Base-by-base conservation (phyloP, 23 tunicate species). In the Ciona savignyi region DNA sequence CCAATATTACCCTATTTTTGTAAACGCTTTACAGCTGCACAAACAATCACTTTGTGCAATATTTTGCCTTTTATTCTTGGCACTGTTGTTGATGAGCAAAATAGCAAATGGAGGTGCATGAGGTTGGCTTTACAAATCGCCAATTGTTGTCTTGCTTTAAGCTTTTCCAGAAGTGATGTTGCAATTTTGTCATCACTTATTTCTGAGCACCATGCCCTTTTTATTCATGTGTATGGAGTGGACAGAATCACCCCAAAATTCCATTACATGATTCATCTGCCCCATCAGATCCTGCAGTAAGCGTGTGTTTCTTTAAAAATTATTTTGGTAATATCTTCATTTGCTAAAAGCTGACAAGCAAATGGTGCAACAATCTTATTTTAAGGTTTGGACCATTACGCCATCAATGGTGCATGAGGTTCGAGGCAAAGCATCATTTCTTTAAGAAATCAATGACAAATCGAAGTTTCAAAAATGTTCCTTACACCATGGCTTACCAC, bases 31-130 rank as follows among this genome's bases (percentile, higher is more conserved):
- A 29, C 25, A 66, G 70, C 70, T 66, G 70, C 70, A 21, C 70
- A 66, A 66, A 66, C 70, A 66, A 66, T 27, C 1, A 66, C 70
- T 19, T 66, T 66, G 70, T 66, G 70, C 70, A 66, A 66, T 26
- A 25, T 66, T 29, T 34, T 66, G 15, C 70, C 70, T 29, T 66
- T 66, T 26, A 66, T 66, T 3, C 70, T 66, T 19, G 30, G 70
- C 1, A 27, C 29, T 20, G 25, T 24, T 1, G 70, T 26, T 24
- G 34, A 33, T 29, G 27, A 3, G 29, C 34, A 27, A 29, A 20
- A 66, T 66, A 3, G n/a, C 20, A 66, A 66, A 19, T 66, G 70
- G 70, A 66, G 30, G 29, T 66, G 70, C 31, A 24, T 66, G 2
- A 24, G 70, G 20, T 27, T 66, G 70, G n/a, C 30, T 25, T 34